Evolutionary conservation across 1,140 invertebrate species (phyloP), one percentile per base, ranked within the genome.

Genomic region (Macrotrachela quadricornifera): DNA sequence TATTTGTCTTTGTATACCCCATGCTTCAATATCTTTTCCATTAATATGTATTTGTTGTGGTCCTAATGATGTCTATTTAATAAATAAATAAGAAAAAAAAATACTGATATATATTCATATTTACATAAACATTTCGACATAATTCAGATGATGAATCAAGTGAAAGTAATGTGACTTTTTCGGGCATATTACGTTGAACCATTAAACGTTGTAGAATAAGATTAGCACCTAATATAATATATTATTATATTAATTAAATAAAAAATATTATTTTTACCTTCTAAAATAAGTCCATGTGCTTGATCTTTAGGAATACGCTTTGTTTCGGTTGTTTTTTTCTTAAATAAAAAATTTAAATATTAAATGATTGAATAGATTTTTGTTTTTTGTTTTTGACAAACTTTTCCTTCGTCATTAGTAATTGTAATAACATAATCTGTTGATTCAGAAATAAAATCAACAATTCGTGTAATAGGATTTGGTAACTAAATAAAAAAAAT

Each of bases 71-170:
- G 56, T 60, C 67, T 69, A 54, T 8, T 38, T 30, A 10, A 48
- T 2, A 49, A 40, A 47, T 30, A 6, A 4, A 13, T 47, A 3
- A 47, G 21, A 18, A 49, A 49, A 17, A 49, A 18, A 49, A 39
- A 14, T 11, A n/a, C n/a, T n/a, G n/a, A n/a, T n/a, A 2, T 2
- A 14, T n/a, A 16, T 46, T 21, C 3, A 39, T 2, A 65, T 64
- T 66, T 61, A 70, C 68, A 62, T 69, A 70, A 12, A 58, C 57
- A 16, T 59, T 62, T 45, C 56, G 57, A 58, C 67, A 69, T 13
- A 69, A 57, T 56, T 68, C 68, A 16, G 62, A 60, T 38, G 69
- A 66, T 0, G 67, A 68, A 49, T 70, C 67, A 59, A 70, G 67
- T 10, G 67, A 66, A 43, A 67, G 53, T 14, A 68, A 57, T 30